Percentiles rank a stretch among this genome's conserved stretches.
These are phyloP conservation scores for Chesias legatella DNA, from an alignment of 2,888 invertebrate species.

Conservation along the genomic window DNA sequence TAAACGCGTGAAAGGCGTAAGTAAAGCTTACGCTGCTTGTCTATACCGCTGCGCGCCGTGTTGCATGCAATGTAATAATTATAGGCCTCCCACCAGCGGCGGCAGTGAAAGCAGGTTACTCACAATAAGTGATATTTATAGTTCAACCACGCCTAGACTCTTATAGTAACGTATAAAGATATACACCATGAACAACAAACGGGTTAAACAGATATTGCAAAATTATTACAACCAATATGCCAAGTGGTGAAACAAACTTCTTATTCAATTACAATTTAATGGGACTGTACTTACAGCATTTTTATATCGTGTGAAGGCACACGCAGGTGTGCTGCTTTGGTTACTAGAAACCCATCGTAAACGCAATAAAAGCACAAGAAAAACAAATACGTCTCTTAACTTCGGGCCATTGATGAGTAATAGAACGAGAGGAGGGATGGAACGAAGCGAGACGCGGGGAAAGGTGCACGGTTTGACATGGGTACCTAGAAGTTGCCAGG, in stretches of 20 bases:
- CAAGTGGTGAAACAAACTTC: neutral
- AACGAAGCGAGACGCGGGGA: slow-evolving; percentile 8
- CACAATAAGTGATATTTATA: slow-evolving; percentile 1
- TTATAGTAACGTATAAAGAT: too few relatives aligned
- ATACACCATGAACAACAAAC: too few relatives aligned
- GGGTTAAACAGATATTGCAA: slow-evolving; percentile 17
- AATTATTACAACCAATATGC: slow-evolving; percentile 15
- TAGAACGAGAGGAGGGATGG: slow-evolving; percentile 33
- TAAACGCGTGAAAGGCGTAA: slow-evolving; percentile 27
- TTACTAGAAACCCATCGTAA: slow-evolving; percentile 88
- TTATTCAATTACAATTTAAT: slow-evolving; percentile 1
- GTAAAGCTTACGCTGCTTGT: slow-evolving; percentile 6
- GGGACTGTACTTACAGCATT: slow-evolving; percentile 83
- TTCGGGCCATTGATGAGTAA: slow-evolving; percentile 72
- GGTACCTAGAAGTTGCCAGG: slow-evolving; percentile 22
- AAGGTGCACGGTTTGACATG: slow-evolving; percentile 9
- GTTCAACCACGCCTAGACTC: neutral
- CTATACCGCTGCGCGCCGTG: slow-evolving; percentile 15
- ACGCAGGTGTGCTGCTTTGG: slow-evolving; percentile 85
- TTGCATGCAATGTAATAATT: slow-evolving; percentile 30
- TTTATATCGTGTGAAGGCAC: slow-evolving; percentile 82
- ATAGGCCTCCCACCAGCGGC: slow-evolving; percentile 24
- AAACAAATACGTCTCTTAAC: slow-evolving; percentile 68
- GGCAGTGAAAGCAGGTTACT: slow-evolving; percentile 21
- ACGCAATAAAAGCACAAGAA: slow-evolving; percentile 75